Evolutionary conservation across 2,888 invertebrate species (phyloP).

Genomic region (Drosophila aldrichi): DNA sequence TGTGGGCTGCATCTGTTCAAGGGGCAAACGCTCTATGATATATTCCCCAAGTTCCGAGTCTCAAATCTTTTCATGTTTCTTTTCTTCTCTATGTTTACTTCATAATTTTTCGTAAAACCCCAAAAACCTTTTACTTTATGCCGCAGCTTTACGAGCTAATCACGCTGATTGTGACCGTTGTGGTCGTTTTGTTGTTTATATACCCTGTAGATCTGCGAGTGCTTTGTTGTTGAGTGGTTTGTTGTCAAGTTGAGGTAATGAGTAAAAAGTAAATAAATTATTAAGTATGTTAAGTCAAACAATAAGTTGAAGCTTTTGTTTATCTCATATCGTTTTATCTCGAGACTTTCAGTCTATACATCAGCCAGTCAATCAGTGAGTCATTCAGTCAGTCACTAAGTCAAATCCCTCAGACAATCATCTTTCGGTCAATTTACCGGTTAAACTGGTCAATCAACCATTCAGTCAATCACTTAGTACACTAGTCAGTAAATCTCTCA

Average conservation of each 20-base stretch:
- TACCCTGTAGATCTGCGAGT: conserved; percentile 27
- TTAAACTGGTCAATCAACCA: not conserved
- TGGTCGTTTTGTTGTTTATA: conserved; percentile 6
- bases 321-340: too few relatives aligned
- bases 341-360: too few relatives aligned
- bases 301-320: too few relatives aligned
- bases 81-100: conserved; percentile 47
- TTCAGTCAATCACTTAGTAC: not conserved
- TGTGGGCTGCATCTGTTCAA: conserved; percentile 65
- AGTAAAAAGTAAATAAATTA: too few relatives aligned
- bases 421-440: not conserved
- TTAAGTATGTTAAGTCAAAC: too few relatives aligned
- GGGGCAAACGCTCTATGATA: conserved; percentile 22
- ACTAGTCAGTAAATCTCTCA: too few relatives aligned
- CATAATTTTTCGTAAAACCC: conserved; percentile 47
- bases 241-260: not conserved
- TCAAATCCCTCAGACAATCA: not conserved
- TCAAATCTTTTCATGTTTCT: conserved; percentile 31
- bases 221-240: not conserved
- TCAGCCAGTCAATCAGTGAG: too few relatives aligned
- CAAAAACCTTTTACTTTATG: conserved; percentile 67
- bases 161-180: conserved; percentile 44
- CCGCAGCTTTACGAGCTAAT: conserved; percentile 71
- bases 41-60: conserved; percentile 17
- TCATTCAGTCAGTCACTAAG: too few relatives aligned